phyloP scores from a whole-genome alignment of 1,140 invertebrate genomes.

The Dendrolimus kikuchii region DNA sequence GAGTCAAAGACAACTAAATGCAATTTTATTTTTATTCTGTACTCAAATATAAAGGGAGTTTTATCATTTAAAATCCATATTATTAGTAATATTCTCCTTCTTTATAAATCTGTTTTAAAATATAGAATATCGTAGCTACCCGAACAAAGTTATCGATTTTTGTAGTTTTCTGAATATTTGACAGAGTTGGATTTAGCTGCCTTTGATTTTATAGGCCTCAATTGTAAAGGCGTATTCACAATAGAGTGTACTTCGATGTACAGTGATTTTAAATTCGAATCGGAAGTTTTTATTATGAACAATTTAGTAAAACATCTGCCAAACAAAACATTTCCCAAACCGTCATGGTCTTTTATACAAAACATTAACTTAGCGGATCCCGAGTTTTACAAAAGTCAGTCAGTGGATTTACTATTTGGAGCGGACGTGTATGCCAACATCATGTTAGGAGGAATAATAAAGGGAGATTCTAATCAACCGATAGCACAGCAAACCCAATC shows the following conservation, averaged over 20 bases:
- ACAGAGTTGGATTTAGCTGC: no score
- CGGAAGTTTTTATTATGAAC: slow-evolving; percentile 1
- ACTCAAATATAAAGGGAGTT: no score
- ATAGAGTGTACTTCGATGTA: not conserved
- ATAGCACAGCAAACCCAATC: slow-evolving; percentile 23
- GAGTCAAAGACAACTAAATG: slow-evolving; percentile 11
- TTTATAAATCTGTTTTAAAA: no score
- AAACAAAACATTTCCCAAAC: not conserved
- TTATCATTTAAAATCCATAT: no score
- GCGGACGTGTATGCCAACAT: slow-evolving; percentile 20
- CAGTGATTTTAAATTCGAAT: not conserved
- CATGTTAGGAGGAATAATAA: slow-evolving; percentile 16
- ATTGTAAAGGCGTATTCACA: no score
- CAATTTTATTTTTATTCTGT: no score
- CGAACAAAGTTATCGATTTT: no score
- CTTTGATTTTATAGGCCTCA: no score
- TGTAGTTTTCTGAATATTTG: no score
- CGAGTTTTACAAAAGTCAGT: slow-evolving; percentile 7
- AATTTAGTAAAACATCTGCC: slow-evolving; percentile 1
- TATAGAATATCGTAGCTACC: no score
- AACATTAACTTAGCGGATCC: slow-evolving; percentile 14
- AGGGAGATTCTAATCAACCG: slow-evolving; percentile 3
- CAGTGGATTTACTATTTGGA: slow-evolving; percentile 19
- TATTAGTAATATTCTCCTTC: no score
- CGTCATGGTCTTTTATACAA: slow-evolving; percentile 8